Evolutionary conservation across 2,113 vertebrate genomes (phyloP).

Genomic region (Neotoma lepida): DNA sequence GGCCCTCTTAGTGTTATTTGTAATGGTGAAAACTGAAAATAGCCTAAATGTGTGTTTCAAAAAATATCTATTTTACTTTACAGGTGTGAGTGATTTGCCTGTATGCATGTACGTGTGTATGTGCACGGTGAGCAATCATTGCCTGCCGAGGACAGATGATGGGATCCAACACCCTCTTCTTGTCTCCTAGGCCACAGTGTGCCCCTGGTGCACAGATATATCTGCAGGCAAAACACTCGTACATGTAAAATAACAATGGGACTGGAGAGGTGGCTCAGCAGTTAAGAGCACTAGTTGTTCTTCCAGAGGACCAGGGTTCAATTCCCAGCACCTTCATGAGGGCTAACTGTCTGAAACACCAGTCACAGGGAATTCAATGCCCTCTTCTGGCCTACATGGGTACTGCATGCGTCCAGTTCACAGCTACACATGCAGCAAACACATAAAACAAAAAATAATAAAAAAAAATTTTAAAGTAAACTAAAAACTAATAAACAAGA

Average conservation of each 20-base stretch:
- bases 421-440: background rate
- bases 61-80: background rate
- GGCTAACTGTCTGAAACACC: too few species aligned
- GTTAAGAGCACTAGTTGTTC: background rate
- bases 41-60: background rate
- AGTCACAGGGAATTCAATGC: background rate
- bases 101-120: background rate
- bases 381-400: background rate
- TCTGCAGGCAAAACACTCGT: background rate
- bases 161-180: background rate
- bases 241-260: background rate
- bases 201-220: background rate
- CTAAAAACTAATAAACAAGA: background rate
- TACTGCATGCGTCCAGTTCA: background rate
- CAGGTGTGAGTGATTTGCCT: background rate
- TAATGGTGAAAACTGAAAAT: slow-evolving; percentile 15
- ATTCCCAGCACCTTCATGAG: background rate
- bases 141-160: background rate
- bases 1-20: background rate
- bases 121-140: too few species aligned
- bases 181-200: background rate
- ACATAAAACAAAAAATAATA: background rate
- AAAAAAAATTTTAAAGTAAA: background rate
- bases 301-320: background rate
- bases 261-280: background rate